phyloP scores from a whole-genome alignment of 2,797 vertebrate species.

The Cynodonichthys magdalenae region DNA sequence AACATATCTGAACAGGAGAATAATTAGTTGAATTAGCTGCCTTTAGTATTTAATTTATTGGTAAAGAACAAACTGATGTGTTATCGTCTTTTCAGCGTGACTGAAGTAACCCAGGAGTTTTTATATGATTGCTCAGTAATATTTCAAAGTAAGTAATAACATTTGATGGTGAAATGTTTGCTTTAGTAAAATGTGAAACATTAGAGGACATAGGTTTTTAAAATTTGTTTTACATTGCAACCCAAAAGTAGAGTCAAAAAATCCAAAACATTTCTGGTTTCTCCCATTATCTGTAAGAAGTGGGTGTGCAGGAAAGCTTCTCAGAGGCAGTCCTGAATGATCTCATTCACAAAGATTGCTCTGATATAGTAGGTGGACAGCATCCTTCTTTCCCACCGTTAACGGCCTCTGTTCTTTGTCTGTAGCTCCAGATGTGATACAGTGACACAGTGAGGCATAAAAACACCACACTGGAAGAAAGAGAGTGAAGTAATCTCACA shows the following conservation, averaged over 20 bases:
- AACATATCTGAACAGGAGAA: conserved; percentile 8
- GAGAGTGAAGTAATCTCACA: conserved; percentile 5
- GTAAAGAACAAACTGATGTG: conserved; percentile 20
- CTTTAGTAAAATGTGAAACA: no score
- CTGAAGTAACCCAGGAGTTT: background rate
- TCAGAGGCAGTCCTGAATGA: conserved; percentile 19
- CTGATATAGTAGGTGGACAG: conserved; percentile 28
- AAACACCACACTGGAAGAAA: conserved; percentile 38
- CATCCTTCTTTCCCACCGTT: conserved; percentile 30
- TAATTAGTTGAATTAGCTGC: background rate
- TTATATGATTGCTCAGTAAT: background rate
- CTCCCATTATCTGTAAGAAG: conserved; percentile 27
- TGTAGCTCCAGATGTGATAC: conserved; percentile 25
- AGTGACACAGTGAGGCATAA: conserved; percentile 10
- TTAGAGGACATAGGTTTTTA: background rate
- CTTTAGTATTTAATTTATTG: conserved; percentile 18
- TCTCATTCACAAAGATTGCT: conserved; percentile 32
- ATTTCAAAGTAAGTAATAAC: no score
- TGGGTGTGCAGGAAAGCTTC: conserved; percentile 16
- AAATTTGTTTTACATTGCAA: background rate
- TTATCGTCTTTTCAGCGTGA: conserved; percentile 10
- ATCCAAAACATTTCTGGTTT: conserved; percentile 8
- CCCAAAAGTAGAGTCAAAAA: conserved; percentile 13
- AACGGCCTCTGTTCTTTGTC: conserved; percentile 19
- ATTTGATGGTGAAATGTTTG: no score